Percentiles rank a stretch among this genome's conserved stretches.
These are phyloP conservation scores for Hippocampus guttulatus DNA, from an alignment of 2,113 vertebrate species.

Conservation along the genomic window DNA sequence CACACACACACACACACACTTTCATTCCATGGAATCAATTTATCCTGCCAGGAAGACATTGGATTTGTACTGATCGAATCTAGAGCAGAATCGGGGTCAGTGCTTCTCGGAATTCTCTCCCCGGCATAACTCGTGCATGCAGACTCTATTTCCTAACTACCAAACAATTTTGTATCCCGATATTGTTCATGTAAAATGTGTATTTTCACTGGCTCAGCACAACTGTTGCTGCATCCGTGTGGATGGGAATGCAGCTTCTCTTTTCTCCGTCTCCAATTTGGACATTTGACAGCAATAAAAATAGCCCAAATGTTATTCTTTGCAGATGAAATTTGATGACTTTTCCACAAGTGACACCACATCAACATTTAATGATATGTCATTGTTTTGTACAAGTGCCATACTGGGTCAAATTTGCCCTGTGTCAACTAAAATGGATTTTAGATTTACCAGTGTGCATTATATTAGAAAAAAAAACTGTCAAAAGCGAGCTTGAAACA, in stretches of 20 bases:
- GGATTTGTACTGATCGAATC: constrained; percentile 47
- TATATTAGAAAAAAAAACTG: no score
- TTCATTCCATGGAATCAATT: constrained; percentile 37
- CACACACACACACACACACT: constrained; percentile 20
- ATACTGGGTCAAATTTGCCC: no score
- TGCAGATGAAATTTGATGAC: not conserved
- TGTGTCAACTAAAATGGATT: no score
- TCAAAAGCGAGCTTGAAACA: not conserved
- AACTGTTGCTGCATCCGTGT: constrained; percentile 21
- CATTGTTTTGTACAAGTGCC: not conserved
- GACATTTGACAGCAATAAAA: not conserved
- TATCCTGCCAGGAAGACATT: constrained; percentile 44
- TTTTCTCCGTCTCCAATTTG: not conserved
- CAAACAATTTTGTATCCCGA: constrained; percentile 27
- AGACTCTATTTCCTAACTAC: no score
- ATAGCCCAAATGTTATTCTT: not conserved
- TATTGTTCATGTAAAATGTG: not conserved
- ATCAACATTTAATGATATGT: not conserved
- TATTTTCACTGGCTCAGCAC: constrained; percentile 36
- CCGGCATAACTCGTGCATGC: constrained; percentile 10
- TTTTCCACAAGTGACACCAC: not conserved
- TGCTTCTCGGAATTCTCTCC: constrained; percentile 36
- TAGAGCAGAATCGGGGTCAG: constrained; percentile 43
- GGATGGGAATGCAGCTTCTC: not conserved
- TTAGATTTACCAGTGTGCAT: no score